Evolutionary conservation across 64 coral and sea anemone genomes (phyloP).

Genomic region (Cladopsammia gracilis): DNA sequence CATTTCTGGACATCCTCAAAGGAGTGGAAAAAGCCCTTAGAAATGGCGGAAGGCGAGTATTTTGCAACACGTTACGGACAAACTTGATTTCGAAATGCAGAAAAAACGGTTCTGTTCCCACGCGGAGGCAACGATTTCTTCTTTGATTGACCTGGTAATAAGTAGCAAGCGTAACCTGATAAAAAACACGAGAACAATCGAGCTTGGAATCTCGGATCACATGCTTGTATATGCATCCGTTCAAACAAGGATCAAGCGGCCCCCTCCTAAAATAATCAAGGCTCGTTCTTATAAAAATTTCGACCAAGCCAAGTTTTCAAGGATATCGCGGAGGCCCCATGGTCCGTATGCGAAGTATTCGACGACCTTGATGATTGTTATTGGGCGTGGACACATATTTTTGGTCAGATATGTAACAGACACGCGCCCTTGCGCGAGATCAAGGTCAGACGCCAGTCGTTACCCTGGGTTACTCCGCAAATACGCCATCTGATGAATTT

Average conservation of each 20-base stretch:
- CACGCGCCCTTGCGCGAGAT: constrained; percentile 39
- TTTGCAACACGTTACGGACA: no score
- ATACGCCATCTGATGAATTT: constrained; percentile 41
- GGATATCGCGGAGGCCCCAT: constrained; percentile 28
- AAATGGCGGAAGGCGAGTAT: no score
- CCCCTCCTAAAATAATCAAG: constrained; percentile 17
- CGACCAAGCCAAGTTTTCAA: no score
- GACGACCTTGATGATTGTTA: constrained; percentile 40
- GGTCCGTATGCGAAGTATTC: constrained; percentile 37
- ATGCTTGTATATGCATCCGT: constrained; percentile 48
- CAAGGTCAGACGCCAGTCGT: constrained; percentile 36
- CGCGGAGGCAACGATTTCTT: no score
- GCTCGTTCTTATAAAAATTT: no score
- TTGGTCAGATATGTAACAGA: constrained; percentile 39
- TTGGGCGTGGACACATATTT: constrained; percentile 48
- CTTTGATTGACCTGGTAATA: no score
- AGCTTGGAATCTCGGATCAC: constrained; percentile 62
- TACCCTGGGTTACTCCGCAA: constrained; percentile 42
- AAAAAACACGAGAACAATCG: constrained; percentile 27
- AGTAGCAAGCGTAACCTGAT: no score
- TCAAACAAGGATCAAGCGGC: constrained; percentile 40
- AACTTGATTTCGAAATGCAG: no score
- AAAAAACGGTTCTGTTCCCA: no score
- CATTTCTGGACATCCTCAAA: no score
- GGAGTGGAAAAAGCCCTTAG: no score